Evolutionary conservation across 1,140 invertebrate species (phyloP).

Genomic region (Leptoteleia sp.): DNA sequence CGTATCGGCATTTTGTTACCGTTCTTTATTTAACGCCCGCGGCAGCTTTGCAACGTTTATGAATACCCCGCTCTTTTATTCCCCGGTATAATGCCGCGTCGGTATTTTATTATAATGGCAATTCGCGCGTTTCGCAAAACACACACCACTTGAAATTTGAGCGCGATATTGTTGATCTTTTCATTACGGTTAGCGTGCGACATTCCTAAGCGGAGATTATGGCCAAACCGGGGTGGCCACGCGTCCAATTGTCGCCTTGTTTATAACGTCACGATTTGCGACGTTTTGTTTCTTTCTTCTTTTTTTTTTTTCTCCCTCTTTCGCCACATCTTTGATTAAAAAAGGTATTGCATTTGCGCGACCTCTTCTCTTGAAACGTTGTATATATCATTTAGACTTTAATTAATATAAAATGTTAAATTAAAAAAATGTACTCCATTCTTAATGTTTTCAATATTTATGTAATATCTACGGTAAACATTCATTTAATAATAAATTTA

Average conservation of each 20-base stretch:
- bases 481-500: too few relatives aligned
- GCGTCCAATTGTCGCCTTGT: slow-evolving; percentile 11
- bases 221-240: slow-evolving; percentile 3
- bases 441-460: too few relatives aligned
- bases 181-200: slow-evolving; percentile 33
- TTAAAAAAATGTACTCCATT: too few relatives aligned
- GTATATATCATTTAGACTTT: too few relatives aligned
- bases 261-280: slow-evolving; percentile 5
- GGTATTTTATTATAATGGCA: slow-evolving; percentile 51
- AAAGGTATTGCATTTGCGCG: too few relatives aligned
- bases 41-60: slow-evolving; percentile 36
- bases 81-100: slow-evolving; percentile 4
- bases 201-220: slow-evolving; percentile 5
- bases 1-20: slow-evolving; percentile 51
- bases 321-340: too few relatives aligned
- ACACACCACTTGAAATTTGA: slow-evolving; percentile 36
- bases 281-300: slow-evolving; percentile 4
- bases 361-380: too few relatives aligned
- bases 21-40: slow-evolving; percentile 60
- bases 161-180: slow-evolving; percentile 30
- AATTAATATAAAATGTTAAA: too few relatives aligned
- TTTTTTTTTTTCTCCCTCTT: too few relatives aligned
- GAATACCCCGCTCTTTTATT: slow-evolving; percentile 41
- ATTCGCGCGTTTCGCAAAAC: slow-evolving; percentile 31
- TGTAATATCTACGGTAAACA: too few relatives aligned